These are phyloP conservation scores for Haplochromis vanheusdeni DNA, from an alignment of 2,113 vertebrate species.

Conservation along the genomic window DNA sequence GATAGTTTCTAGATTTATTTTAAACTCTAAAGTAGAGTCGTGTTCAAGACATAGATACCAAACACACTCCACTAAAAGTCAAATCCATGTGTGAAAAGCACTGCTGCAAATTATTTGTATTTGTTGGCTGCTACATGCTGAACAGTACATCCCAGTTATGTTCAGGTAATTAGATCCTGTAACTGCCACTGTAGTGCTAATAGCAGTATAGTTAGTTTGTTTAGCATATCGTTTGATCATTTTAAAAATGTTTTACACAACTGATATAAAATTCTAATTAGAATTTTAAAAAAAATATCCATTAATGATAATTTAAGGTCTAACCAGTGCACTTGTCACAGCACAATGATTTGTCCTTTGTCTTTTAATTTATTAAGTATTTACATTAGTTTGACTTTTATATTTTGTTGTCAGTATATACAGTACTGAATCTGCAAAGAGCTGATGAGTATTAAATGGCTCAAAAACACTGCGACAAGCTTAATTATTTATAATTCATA, in stretches of 20 bases:
- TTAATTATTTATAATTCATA: background rate
- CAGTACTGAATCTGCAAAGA: background rate
- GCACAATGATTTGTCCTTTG: background rate
- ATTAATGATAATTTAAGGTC: background rate
- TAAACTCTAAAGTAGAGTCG: background rate
- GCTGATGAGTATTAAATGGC: background rate
- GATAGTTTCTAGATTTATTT: background rate
- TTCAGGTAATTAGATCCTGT: background rate
- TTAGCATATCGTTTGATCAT: background rate
- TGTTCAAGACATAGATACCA: background rate
- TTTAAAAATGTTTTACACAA: background rate
- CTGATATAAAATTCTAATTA: background rate
- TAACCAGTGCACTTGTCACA: background rate
- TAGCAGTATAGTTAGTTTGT: background rate
- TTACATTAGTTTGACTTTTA: background rate
- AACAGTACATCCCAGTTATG: background rate
- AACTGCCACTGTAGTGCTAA: background rate
- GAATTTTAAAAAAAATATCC: accelerated
- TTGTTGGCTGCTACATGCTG: background rate
- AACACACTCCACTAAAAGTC: background rate
- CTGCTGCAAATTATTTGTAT: background rate
- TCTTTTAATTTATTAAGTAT: background rate
- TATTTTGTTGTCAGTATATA: background rate
- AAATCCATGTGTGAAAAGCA: background rate
- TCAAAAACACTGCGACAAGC: background rate